Base-by-base conservation (phyloP, 1,140 invertebrate species). In the Oedothorax gibbosus region DNA sequence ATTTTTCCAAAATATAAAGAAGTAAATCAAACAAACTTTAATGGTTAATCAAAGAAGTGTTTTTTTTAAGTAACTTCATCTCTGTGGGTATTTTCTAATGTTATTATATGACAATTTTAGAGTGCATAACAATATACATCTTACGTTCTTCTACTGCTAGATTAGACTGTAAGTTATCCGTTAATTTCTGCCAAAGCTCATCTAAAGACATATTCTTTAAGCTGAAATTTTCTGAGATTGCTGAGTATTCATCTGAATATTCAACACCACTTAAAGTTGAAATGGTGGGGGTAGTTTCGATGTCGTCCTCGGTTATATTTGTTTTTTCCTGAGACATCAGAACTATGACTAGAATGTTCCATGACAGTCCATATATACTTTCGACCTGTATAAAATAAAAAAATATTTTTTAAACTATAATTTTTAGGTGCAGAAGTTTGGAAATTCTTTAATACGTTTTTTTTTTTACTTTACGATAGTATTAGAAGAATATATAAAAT, bases 341-440 rank as follows among this genome's bases (percentile, higher is more conserved):
- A 21, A 84, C 81, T 35, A 84, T 84, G 81, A 84, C 81, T 84
- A 84, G 81, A 84, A 84, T 84, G 62, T 84, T 84, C 81, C 81
- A 84, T 66, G 81, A 54, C 15, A 84, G 20, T 4, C 81, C 81
- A n/a, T 64, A 62, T 72, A 84, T 84, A n/a, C 81, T 84, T 64
- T 84, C 81, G 20, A 84, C 21, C 81, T 84, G 62, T 56, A 84
- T 57, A 15, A 75, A 50, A 77, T 2, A 10, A 77, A 66, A 66
- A 7, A 66, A 35, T 2, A 35, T 35, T 35, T 35, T 35, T 1
- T 35, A 2, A 35, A 35, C 1, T 35, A 35, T 35, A 35, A 35
- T 35, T 5, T n/a, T 35, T 35, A 35, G 35, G 35, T 35, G 35
- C 35, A 35, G 35, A 2, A 35, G 35, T 35, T 35, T 35, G 1